Evolutionary conservation across 2,113 vertebrate species (phyloP).

Genomic region (Meriones unguiculatus): DNA sequence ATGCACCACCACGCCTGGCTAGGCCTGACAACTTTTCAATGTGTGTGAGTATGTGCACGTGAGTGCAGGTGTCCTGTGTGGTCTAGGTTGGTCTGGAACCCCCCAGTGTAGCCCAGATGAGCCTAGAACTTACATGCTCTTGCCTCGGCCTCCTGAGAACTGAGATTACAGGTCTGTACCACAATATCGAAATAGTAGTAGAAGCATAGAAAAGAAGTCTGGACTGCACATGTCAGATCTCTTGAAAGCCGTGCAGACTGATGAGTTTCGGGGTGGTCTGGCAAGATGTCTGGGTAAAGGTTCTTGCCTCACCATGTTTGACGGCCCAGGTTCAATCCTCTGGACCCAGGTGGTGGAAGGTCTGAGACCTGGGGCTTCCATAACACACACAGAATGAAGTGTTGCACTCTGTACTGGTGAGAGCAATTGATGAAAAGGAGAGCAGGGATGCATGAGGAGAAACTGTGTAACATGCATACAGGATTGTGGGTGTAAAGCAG

Average conservation of each 20-base stretch:
- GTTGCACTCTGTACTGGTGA: not conserved
- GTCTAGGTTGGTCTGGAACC: not conserved
- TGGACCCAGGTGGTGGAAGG: not conserved
- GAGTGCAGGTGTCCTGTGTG: not conserved
- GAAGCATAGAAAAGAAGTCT: not conserved
- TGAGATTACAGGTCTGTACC: not conserved
- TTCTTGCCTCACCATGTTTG: not conserved
- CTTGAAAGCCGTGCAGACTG: not conserved
- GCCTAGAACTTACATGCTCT: not conserved
- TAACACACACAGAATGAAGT: not conserved
- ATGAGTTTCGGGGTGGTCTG: not conserved
- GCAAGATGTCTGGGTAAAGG: not conserved
- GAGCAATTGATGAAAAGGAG: not conserved
- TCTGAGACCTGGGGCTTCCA: not conserved
- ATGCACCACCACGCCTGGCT: too few relatives aligned
- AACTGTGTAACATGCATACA: not conserved
- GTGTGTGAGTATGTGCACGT: not conserved
- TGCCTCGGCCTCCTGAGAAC: not conserved
- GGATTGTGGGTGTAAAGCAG: not conserved
- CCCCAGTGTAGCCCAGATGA: not conserved
- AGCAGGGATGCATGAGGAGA: not conserved
- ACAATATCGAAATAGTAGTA: not conserved
- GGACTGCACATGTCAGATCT: not conserved
- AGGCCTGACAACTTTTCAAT: too few relatives aligned
- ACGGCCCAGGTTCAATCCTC: not conserved